Evolutionary conservation across 2,113 vertebrate species (phyloP).

Genomic region (Gallinago paraguaiae): DNA sequence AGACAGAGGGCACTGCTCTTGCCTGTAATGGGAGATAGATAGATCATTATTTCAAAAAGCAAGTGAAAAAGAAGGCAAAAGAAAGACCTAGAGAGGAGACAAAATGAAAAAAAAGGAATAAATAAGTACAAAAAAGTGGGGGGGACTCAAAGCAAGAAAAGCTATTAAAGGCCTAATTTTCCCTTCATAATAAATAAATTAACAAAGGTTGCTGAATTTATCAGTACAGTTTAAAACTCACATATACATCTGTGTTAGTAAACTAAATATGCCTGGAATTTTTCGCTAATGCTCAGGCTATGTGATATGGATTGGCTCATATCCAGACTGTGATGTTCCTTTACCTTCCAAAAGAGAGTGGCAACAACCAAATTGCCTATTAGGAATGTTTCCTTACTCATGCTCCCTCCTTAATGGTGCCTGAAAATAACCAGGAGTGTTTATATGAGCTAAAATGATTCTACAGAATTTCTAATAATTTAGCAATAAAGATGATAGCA

Average conservation of each 20-base stretch:
- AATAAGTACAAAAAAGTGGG: background rate
- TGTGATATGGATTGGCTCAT: background rate
- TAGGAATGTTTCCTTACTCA: background rate
- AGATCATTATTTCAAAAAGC: constrained; percentile 34
- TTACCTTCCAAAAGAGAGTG: background rate
- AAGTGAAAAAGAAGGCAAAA: background rate
- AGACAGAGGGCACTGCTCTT: background rate
- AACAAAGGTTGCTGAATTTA: background rate
- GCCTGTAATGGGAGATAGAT: background rate
- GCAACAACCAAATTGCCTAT: background rate
- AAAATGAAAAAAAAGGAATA: background rate
- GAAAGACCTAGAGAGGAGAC: background rate
- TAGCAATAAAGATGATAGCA: background rate
- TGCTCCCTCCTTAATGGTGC: background rate
- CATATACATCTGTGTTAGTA: background rate
- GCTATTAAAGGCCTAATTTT: background rate
- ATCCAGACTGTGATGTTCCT: background rate
- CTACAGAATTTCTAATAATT: background rate
- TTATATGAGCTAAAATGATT: background rate
- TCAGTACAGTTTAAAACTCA: background rate
- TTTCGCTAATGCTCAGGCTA: background rate
- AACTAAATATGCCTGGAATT: background rate
- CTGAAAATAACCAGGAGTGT: background rate
- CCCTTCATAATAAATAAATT: background rate
- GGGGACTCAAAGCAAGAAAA: background rate